Percentiles rank a stretch among this genome's conserved stretches.
phyloP scores from a whole-genome alignment of 2,113 vertebrate species.

The Microcebus jonahi region DNA sequence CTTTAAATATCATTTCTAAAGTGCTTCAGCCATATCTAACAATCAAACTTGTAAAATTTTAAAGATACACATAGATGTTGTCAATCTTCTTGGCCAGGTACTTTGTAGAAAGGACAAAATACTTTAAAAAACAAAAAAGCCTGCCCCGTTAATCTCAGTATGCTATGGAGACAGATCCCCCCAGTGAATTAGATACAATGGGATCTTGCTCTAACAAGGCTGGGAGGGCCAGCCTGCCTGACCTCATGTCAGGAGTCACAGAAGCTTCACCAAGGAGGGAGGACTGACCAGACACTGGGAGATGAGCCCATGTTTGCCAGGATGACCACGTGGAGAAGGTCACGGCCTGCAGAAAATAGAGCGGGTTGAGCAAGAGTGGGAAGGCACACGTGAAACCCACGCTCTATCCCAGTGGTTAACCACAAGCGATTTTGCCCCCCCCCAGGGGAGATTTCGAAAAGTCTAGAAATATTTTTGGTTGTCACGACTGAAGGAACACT shows the following conservation, averaged over 20 bases:
- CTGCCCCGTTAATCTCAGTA: not conserved
- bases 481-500: not conserved
- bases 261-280: not conserved
- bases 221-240: not conserved
- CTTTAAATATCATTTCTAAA: constrained; percentile 43
- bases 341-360: not conserved
- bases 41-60: constrained; percentile 19
- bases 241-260: not conserved
- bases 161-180: not conserved
- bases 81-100: not conserved
- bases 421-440: not conserved
- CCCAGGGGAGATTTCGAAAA: not conserved
- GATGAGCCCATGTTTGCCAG: not conserved
- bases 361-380: not conserved
- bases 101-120: not conserved
- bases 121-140: not conserved
- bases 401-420: not conserved
- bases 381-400: not conserved
- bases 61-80: not conserved
- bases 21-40: not conserved
- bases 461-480: not conserved
- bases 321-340: not conserved
- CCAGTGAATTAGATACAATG: not conserved
- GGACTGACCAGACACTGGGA: not conserved
- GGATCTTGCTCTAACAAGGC: not conserved